Percentiles rank a stretch among this genome's conserved stretches.
These are phyloP conservation scores for Hipposideros larvatus DNA, from an alignment of 2,797 vertebrate species.

Conservation along the genomic window DNA sequence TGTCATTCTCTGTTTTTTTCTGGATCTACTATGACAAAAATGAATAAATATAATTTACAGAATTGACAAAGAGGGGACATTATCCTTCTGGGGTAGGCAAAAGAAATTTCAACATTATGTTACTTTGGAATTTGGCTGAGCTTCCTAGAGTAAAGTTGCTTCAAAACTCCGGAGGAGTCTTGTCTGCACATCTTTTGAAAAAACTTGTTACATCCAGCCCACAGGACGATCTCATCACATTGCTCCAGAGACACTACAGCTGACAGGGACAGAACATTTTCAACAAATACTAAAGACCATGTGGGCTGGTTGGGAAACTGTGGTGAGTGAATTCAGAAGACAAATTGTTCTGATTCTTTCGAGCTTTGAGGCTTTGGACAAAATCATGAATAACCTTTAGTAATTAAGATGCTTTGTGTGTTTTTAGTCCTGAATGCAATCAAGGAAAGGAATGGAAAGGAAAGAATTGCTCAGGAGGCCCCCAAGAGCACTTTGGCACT, in stretches of 20 bases:
- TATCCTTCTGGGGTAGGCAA: neutral
- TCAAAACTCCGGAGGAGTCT: neutral
- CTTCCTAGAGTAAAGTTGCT: neutral
- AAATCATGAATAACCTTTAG: constrained; percentile 82
- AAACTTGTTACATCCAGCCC: neutral
- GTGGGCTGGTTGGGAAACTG: constrained; percentile 32
- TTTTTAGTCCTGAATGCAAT: constrained; percentile 87
- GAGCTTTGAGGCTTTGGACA: constrained; percentile 85
- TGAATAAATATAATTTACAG: neutral
- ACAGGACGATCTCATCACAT: neutral
- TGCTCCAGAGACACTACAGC: neutral
- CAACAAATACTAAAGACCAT: neutral
- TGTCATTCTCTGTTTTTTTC: constrained; percentile 11
- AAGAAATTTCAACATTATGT: neutral
- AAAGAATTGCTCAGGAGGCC: constrained; percentile 82
- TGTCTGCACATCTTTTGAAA: constrained; percentile 48
- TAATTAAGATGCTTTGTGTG: constrained; percentile 88
- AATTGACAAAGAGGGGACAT: neutral
- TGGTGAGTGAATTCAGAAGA: constrained; percentile 83
- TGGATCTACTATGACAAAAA: neutral
- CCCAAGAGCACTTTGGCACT: constrained; percentile 81
- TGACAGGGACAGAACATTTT: neutral
- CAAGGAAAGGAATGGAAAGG: constrained; percentile 86
- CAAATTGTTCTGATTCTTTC: constrained; percentile 85
- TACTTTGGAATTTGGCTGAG: neutral